These are phyloP conservation scores for Hippocampus guttulatus DNA, from an alignment of 2,113 vertebrate genomes.

Conservation along the genomic window DNA sequence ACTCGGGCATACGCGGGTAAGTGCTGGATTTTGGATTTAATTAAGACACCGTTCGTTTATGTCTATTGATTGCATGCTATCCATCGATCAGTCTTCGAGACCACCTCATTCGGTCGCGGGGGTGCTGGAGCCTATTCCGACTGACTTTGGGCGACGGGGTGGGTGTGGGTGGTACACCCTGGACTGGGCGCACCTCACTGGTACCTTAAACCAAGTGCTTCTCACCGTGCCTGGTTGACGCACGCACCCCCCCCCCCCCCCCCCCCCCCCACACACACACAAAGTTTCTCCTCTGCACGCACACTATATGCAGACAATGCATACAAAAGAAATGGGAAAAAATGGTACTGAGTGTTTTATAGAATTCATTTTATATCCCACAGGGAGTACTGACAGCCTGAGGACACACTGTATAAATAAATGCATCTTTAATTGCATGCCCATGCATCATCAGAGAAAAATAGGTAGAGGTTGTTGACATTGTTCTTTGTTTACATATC, in stretches of 20 bases:
- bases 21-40: not conserved
- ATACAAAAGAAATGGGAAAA: not conserved
- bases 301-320: not conserved
- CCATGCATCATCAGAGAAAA: not conserved
- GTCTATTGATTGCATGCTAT: not conserved
- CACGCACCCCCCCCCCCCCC: too few species aligned
- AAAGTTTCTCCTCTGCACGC: not conserved
- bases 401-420: not conserved
- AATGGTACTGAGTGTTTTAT: not conserved
- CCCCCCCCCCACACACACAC: too few species aligned
- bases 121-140: not conserved
- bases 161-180: not conserved
- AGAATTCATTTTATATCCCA: not conserved
- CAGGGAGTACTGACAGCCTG: not conserved
- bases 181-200: not conserved
- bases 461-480: not conserved
- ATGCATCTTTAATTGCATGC: not conserved
- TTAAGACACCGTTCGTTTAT: not conserved
- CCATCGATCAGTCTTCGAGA: not conserved
- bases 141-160: not conserved
- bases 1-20: conserved; percentile 45
- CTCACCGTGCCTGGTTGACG: not conserved
- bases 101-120: not conserved
- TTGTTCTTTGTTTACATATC: not conserved
- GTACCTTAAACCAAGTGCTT: not conserved